Conservation (phyloP, 2,113 vertebrate species). For the Harpagus bidentatus region DNA sequence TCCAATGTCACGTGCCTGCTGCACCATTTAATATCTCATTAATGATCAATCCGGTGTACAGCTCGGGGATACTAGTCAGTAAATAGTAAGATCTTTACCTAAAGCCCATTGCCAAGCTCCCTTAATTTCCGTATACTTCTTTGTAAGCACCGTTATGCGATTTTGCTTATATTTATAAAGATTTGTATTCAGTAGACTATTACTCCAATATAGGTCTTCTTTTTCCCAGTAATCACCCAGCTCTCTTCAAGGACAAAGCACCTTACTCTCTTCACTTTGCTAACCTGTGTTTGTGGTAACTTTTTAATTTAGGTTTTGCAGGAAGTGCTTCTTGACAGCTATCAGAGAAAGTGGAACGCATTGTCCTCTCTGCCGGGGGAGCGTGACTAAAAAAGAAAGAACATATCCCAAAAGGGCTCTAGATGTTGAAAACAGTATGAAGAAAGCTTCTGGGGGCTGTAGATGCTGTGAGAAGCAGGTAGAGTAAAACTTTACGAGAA, state of each 20-base stretch:
- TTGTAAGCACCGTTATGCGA: not conserved
- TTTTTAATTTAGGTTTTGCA: slow-evolving; percentile 79
- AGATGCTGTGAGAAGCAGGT: slow-evolving; percentile 82
- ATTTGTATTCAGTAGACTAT: not conserved
- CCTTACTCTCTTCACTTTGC: not conserved
- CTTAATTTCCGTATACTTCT: not conserved
- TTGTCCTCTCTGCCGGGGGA: slow-evolving; percentile 81
- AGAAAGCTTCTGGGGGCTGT: slow-evolving; percentile 72
- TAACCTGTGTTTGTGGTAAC: slow-evolving; percentile 52
- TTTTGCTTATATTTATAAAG: not conserved
- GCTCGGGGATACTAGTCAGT: not conserved
- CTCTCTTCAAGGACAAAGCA: not conserved
- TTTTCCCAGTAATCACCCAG: not conserved
- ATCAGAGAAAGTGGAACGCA: slow-evolving; percentile 78
- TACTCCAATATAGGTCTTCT: not conserved
- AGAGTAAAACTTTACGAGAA: slow-evolving; percentile 54
- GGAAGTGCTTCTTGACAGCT: slow-evolving; percentile 81
- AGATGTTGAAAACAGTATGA: slow-evolving; percentile 79
- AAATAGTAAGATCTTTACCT: not conserved
- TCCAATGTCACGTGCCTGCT: not conserved
- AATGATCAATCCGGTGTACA: not conserved
- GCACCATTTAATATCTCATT: not conserved
- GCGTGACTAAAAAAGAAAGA: slow-evolving; percentile 73
- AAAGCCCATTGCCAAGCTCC: not conserved
- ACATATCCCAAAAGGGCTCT: slow-evolving; percentile 76